Evolutionary conservation across 2,888 invertebrate genomes (phyloP), one percentile per base, ranked within the genome.

Genomic region (Meiosimyza decipiens): DNA sequence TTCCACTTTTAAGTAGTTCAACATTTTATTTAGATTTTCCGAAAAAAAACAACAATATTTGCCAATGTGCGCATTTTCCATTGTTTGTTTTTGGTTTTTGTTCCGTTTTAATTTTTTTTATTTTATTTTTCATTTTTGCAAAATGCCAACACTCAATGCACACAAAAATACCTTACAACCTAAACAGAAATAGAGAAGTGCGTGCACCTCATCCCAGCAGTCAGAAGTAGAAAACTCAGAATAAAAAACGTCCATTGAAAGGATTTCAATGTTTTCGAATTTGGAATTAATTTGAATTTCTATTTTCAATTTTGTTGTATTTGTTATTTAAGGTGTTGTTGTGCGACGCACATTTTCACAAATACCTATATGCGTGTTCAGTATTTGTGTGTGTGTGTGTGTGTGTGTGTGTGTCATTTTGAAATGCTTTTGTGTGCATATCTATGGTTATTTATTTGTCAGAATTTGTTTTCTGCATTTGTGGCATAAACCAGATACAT

Each of bases 241-340:
- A 9, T 40, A 40, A 40, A 40, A 40, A 40, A 28, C 51, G 64
- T 64, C 51, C 50, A 64, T 70, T 70, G 70, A 70, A 70, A 70
- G 70, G 70, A 70, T 70, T 70, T 70, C 54, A 52, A 63, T 70
- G 70, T 70, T 70, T 62, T 70, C 54, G 63, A 62, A 70, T 70
- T 70, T 54, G 62, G 70, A 9, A 63, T 70, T 70, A 70, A 69
- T 54, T 70, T 51, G 68, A 40, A 28, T 60, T 50, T 70, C 18
- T 55, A 70, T 70, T 59, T 40, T 40, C 40, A 40, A 40, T 9
- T 40, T 40, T 40, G 40, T 40, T 68, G 57, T 59, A 50, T 49
- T 52, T 49, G 13, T 52, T 40, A 40, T 40, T 40, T 40, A 9
- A 40, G 40, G 9, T 40, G 40, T 6, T 40, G 40, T 28, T 28